Percentiles rank a stretch among this genome's conserved stretches.
These are phyloP conservation scores for Drymodes brunneopygia DNA, from an alignment of 2,113 vertebrate genomes.

Conservation along the genomic window DNA sequence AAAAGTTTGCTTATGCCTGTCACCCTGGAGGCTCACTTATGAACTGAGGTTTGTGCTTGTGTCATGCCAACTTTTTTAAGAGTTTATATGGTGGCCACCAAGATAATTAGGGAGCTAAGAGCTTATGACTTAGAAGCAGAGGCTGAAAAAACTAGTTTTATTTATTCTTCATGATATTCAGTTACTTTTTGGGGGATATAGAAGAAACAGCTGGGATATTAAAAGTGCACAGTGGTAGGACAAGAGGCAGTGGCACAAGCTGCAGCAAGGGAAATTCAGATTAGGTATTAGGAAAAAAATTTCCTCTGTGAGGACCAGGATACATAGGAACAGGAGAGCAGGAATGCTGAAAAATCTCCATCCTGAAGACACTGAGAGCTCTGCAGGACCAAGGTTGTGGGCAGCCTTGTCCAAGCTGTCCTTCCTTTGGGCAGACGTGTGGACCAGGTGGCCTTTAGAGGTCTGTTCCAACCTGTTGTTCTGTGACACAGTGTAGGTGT, in stretches of 20 bases:
- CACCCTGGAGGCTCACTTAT: neutral
- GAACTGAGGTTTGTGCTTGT: neutral
- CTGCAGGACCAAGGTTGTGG: accelerated
- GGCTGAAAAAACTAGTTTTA: neutral
- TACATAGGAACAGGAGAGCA: neutral
- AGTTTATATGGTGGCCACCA: neutral
- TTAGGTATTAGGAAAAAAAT: neutral
- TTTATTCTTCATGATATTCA: neutral
- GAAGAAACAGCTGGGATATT: neutral
- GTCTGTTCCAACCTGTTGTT: neutral
- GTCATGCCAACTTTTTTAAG: neutral
- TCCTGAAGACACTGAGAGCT: neutral
- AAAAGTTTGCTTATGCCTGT: neutral
- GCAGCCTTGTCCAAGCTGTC: neutral
- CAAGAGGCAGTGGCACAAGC: neutral
- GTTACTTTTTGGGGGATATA: accelerated
- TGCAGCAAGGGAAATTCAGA: neutral
- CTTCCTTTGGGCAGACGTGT: neutral
- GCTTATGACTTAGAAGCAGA: neutral
- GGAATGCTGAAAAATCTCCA: neutral
- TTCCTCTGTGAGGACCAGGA: neutral
- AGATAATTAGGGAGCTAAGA: neutral
- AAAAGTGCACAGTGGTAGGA: neutral
- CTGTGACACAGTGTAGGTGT: neutral
- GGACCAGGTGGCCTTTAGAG: neutral